Conservation (phyloP, 2,797 vertebrate species). For the Avahi laniger region DNA sequence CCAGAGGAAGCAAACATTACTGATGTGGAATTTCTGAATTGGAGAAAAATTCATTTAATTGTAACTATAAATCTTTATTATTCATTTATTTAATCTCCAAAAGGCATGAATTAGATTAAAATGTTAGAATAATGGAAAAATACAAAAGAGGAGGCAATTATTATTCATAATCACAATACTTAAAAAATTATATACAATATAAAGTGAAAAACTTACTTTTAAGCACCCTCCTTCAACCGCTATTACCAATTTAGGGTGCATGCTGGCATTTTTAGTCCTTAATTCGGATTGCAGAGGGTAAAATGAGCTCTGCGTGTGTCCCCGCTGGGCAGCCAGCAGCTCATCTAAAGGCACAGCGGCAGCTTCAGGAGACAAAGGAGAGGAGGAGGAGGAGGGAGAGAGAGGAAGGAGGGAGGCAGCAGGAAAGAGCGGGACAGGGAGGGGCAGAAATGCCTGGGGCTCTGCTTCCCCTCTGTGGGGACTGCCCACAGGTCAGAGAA, state of each 20-base stretch:
- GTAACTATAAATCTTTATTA: conserved; percentile 25
- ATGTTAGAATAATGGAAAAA: not conserved
- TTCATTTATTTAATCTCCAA: conserved; percentile 26
- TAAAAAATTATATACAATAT: not conserved
- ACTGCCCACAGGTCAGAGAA: not conserved
- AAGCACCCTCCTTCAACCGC: not conserved
- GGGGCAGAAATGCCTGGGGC: not conserved
- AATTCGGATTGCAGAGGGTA: not conserved
- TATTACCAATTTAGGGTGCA: not conserved
- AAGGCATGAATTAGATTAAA: conserved; percentile 3
- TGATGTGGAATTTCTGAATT: not conserved
- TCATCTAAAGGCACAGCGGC: not conserved
- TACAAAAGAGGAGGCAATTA: not conserved
- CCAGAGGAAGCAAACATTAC: not conserved
- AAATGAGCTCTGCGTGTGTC: not conserved
- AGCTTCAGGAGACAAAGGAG: not conserved
- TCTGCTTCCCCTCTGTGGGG: not conserved
- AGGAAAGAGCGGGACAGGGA: not conserved
- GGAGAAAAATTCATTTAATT: conserved; percentile 15
- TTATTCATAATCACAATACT: not conserved
- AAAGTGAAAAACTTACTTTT: not conserved
- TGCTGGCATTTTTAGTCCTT: not conserved
- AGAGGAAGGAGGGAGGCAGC: not conserved
- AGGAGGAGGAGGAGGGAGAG: not conserved
- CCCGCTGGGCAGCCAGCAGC: not conserved